Base-by-base conservation (phyloP, 2,888 invertebrate species). In the Ypsolopha scabrella region DNA sequence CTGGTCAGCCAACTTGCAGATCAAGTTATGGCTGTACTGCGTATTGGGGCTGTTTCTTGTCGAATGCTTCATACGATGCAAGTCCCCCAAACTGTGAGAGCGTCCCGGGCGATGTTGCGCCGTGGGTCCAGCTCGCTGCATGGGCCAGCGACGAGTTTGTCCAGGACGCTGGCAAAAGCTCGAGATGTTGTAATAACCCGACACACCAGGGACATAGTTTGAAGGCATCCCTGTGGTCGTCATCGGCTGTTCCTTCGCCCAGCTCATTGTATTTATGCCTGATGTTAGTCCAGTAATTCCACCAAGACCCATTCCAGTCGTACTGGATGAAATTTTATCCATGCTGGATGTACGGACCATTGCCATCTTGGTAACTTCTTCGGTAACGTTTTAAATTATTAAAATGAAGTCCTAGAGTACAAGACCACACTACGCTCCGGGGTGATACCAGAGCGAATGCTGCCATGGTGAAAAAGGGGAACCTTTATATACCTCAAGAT, bases 121-220 rank as follows among this genome's bases (percentile, higher is more conserved):
- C 6, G 86, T 80, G 1, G 87, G 87, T 11, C 87, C 87, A 7
- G 87, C 77, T 37, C 80, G 72, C 59, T 86, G 86, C 75, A 81
- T 83, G 1, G 87, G 83, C 72, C 83, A 85, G 50, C 87, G 81
- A 39, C 87, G 80, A 46, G 82, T 75, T 63, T 86, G 83, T 13
- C 87, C 87, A 9, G 87, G 87, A 11, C 87, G 82, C 58, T 87
- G 87, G 52, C 85, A 86, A 58, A 87, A 87, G 54, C 87, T 87
- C 24, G 87, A 87, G 54, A 87, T 87, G 57, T 87, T 87, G 60
- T 86, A 87, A 55, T 85, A 80, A 9, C 86, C 83, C 13, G 87
- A 87, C 54, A 87, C 58, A 53, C 87, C 87, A 1, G 87, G 86
- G 10, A 87, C 87, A 55, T 86, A 87, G 58, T 87, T 87, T n/a